A percentile compares a stretch with the other conserved stretches of the same genome.
Evolutionary conservation across 2,888 invertebrate genomes (phyloP).

Genomic region (Arge pagana): DNA sequence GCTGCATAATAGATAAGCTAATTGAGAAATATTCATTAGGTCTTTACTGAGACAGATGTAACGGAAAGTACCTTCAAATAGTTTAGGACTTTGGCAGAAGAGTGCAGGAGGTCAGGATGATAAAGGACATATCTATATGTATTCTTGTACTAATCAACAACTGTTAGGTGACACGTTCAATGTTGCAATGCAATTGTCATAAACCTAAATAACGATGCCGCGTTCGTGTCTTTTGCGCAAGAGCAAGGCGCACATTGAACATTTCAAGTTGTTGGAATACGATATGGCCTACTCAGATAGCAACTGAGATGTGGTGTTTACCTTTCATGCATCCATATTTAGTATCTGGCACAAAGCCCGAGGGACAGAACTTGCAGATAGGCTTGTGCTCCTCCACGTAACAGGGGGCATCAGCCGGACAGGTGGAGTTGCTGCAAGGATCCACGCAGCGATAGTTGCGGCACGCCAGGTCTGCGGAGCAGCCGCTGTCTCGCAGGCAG

Average conservation of each 20-base stretch:
- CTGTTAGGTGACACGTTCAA: conserved; percentile 21
- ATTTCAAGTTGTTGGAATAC: conserved; percentile 50
- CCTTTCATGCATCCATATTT: conserved; percentile 95
- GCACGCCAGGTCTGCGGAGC: conserved; percentile 83
- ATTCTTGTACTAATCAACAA: conserved; percentile 17
- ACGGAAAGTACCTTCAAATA: conserved; percentile 49
- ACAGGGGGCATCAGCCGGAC: conserved; percentile 85
- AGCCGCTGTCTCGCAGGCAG: conserved; percentile 87
- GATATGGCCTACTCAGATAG: conserved; percentile 32
- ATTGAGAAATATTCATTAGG: conserved; percentile 41
- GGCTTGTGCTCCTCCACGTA: conserved; percentile 94
- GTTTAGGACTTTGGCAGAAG: conserved; percentile 38
- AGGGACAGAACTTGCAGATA: conserved; percentile 94
- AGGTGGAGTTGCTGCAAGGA: conserved; percentile 84
- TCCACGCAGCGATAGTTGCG: conserved; percentile 88
- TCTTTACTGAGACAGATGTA: conserved; percentile 57
- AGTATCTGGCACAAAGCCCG: conserved; percentile 89
- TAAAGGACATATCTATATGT: conserved; percentile 22
- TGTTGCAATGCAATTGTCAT: conserved; percentile 31
- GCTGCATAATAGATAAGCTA: conserved; percentile 39
- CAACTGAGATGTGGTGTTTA: conserved; percentile 65
- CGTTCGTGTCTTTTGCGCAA: conserved; percentile 56
- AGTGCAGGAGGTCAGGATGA: conserved; percentile 37
- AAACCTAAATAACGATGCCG: conserved; percentile 31
- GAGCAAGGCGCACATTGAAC: conserved; percentile 37